Percentiles rank a stretch among this genome's conserved stretches.
These are phyloP conservation scores for Caenorhabditis sinica DNA, from an alignment of 2,888 invertebrate species.

Conservation along the genomic window DNA sequence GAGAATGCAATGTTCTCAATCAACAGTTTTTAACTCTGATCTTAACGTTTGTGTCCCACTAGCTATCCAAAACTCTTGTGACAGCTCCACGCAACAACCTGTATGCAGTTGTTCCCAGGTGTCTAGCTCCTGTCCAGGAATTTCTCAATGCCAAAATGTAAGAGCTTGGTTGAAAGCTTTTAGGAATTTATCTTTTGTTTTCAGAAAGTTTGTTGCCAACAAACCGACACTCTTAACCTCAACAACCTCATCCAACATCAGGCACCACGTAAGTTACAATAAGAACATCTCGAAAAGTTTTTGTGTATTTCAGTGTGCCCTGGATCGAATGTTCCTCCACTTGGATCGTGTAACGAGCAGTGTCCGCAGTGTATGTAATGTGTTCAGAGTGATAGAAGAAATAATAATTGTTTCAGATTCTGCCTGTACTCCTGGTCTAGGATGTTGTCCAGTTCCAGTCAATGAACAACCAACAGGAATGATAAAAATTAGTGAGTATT, in stretches of 20 bases:
- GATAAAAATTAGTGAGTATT: constrained; percentile 70
- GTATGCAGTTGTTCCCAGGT: constrained; percentile 76
- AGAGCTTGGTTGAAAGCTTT: neutral
- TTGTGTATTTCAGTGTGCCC: constrained; percentile 69
- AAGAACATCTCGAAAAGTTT: neutral
- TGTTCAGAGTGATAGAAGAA: neutral
- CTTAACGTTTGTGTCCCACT: constrained; percentile 70
- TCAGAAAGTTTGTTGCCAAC: constrained; percentile 78
- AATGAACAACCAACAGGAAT: constrained; percentile 65
- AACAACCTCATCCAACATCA: constrained; percentile 72
- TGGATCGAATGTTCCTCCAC: constrained; percentile 75
- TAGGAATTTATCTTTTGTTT: constrained; percentile 5
- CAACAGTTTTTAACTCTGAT: constrained; percentile 67
- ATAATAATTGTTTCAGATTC: constrained; percentile 70
- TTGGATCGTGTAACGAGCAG: constrained; percentile 72
- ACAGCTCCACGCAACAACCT: constrained; percentile 53
- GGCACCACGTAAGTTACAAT: constrained; percentile 66
- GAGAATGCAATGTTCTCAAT: constrained; percentile 79
- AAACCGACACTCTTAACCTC: constrained; percentile 62
- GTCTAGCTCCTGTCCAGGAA: constrained; percentile 75
- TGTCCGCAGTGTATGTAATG: constrained; percentile 73
- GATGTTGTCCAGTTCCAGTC: constrained; percentile 75
- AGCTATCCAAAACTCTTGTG: constrained; percentile 57
- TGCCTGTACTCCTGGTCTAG: constrained; percentile 74
- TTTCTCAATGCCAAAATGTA: constrained; percentile 73